A percentile compares a stretch with the other conserved stretches of the same genome.
Evolutionary conservation across 2,797 vertebrate genomes (phyloP).

Genomic region (Kryptopterus vitreolus): DNA sequence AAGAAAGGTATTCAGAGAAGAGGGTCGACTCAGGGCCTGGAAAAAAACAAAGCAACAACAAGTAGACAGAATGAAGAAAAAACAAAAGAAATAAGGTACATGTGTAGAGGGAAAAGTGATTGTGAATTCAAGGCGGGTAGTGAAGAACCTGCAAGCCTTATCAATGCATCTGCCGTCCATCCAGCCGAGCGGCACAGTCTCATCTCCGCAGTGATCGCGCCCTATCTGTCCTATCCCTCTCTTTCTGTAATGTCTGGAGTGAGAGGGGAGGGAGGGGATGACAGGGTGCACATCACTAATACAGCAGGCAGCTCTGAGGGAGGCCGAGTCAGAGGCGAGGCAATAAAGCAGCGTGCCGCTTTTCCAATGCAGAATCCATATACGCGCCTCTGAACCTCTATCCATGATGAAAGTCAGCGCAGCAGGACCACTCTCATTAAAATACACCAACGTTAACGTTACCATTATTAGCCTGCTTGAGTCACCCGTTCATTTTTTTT

Average conservation of each 20-base stretch:
- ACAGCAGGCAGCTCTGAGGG: conserved; percentile 48
- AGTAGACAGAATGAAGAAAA: conserved; percentile 21
- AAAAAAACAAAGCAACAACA: not conserved
- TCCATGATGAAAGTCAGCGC: conserved; percentile 31
- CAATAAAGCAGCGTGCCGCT: conserved; percentile 51
- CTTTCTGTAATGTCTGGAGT: conserved; percentile 53
- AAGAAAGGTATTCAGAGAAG: conserved; percentile 4
- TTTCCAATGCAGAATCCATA: conserved; percentile 46
- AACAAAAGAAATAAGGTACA: conserved; percentile 34
- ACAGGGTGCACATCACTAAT: conserved; percentile 61
- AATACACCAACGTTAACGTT: conserved; percentile 16
- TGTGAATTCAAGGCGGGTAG: conserved; percentile 51
- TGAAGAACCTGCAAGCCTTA: conserved; percentile 67
- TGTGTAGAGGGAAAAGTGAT: conserved; percentile 21
- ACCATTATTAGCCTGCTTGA: conserved; percentile 40
- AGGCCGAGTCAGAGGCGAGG: conserved; percentile 44
- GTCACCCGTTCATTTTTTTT: conserved; percentile 21
- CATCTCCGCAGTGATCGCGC: conserved; percentile 71
- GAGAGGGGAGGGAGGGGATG: conserved; percentile 54
- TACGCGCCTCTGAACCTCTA: conserved; percentile 25
- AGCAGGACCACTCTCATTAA: conserved; percentile 51
- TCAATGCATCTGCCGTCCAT: conserved; percentile 74
- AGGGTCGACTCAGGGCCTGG: not conserved
- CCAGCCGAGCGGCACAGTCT: conserved; percentile 59
- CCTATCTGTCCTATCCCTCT: conserved; percentile 58